Evolutionary conservation across 2,888 invertebrate species (phyloP), one percentile per base, ranked within the genome.

Genomic region (Ophraella communa): DNA sequence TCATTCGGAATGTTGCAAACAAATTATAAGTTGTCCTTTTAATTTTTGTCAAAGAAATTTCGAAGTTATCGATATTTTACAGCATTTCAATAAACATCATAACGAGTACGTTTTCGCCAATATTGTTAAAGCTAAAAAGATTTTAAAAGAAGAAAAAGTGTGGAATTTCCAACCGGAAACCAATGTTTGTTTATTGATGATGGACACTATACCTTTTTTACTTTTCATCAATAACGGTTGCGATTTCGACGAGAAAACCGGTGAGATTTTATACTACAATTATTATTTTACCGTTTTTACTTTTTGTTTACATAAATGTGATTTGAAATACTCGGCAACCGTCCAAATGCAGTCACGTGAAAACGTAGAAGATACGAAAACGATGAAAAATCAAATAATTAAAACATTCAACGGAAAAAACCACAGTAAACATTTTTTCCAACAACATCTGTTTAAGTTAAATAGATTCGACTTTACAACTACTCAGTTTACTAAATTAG

Each of bases 121-220:
- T 39, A 42, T 35, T 1, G 66, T 67, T 0, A 49, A 53, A 23
- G 69, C 69, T 1, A 53, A 51, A 17, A 70, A 70, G 47, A 67
- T 62, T 35, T 47, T 70, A 11, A 70, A 70, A 27, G 67, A 49
- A 21, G 65, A 70, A 24, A 70, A 70, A 42, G 62, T 67, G 7
- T 70, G 69, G 69, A 66, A 70, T 62, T 70, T 66, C 49, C 33
- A 42, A 21, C 30, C 64, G 4, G 69, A 70, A 39, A 66, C 64
- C 0, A 64, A 70, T 35, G 67, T 70, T 18, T 70, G 69, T 58
- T 33, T 70, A 7, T 20, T 70, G 7, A 27, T 60, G 14, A 62
- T 45, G 59, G 54, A 64, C 21, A 60, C 56, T 11, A 58, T 64
- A 27, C 67, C 65, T 7, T 56, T 67, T 18, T 47, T 70, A 18